Conservation (phyloP, 2,888 invertebrate species). For the Lithodes maja region DNA sequence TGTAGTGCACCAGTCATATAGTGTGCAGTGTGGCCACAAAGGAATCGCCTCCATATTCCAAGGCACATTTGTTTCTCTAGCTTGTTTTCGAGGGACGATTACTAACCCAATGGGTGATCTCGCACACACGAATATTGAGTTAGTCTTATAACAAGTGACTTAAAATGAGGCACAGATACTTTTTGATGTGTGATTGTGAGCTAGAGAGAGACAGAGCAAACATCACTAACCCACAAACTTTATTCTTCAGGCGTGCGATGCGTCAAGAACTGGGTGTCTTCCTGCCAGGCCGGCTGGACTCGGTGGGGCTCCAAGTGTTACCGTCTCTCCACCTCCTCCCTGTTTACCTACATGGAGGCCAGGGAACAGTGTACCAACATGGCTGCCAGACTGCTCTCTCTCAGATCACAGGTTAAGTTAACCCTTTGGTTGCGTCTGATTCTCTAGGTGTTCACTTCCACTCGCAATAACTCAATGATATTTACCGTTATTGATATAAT, state of each 20-base stretch:
- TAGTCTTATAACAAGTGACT: no score
- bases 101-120: no score
- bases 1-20: constrained; percentile 9
- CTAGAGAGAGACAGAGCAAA: no score
- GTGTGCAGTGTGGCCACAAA: neutral
- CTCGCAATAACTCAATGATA: no score
- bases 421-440: neutral
- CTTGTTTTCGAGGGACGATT: neutral
- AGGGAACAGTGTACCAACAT: constrained; percentile 35
- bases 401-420: constrained; percentile 62
- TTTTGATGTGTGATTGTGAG: no score
- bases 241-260: constrained; percentile 63
- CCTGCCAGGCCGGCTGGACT: constrained; percentile 52
- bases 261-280: constrained; percentile 61
- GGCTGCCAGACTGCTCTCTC: constrained; percentile 58
- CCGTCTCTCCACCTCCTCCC: constrained; percentile 30
- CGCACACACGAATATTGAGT: no score
- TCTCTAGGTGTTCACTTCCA: no score
- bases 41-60: no score
- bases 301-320: constrained; percentile 68
- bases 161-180: no score
- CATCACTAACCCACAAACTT: no score
- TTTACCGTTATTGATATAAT: no score
- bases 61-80: neutral
- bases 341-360: constrained; percentile 51